Evolutionary conservation across 2,888 invertebrate genomes (phyloP).

Genomic region (Lissonota sp.): DNA sequence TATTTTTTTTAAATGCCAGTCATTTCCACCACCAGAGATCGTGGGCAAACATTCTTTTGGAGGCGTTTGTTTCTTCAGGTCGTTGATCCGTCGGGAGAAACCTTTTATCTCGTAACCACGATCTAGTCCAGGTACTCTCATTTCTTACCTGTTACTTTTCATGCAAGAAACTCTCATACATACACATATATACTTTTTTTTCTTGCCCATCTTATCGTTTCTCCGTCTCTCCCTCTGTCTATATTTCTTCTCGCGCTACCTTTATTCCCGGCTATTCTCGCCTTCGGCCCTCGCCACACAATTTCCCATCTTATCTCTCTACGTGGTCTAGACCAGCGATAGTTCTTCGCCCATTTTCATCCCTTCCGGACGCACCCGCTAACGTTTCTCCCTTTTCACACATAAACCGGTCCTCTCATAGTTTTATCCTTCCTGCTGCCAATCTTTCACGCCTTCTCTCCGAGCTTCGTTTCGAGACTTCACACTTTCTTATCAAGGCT

Average conservation of each 20-base stretch:
- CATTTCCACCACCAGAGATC: slow-evolving; percentile 14
- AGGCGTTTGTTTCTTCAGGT: slow-evolving; percentile 65
- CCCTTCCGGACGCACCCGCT: slow-evolving; percentile 31
- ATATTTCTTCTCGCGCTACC: not conserved
- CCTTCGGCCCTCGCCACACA: not conserved
- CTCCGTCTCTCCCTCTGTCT: slow-evolving; percentile 2
- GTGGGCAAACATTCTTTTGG: slow-evolving; percentile 54
- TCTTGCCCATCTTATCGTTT: slow-evolving; percentile 35
- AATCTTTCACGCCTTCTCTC: slow-evolving; percentile 14
- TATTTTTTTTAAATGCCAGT: not conserved
- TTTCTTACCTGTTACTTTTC: slow-evolving; percentile 35
- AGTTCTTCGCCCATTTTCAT: slow-evolving; percentile 57
- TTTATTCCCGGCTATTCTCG: too few species aligned
- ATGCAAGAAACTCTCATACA: slow-evolving; percentile 20
- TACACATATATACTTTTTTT: slow-evolving; percentile 20
- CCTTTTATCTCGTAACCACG: slow-evolving; percentile 66
- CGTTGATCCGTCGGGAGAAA: slow-evolving; percentile 64
- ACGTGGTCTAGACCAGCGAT: slow-evolving; percentile 51
- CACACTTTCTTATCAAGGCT: too few species aligned
- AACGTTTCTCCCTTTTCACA: slow-evolving; percentile 25
- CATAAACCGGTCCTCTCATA: too few species aligned
- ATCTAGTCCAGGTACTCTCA: slow-evolving; percentile 55
- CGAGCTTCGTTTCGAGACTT: too few species aligned
- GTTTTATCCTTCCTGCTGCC: slow-evolving; percentile 18
- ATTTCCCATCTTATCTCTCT: slow-evolving; percentile 55